Evolutionary conservation across 2,888 invertebrate genomes (phyloP).

Genomic region (Hirtodrosophila trivittata): DNA sequence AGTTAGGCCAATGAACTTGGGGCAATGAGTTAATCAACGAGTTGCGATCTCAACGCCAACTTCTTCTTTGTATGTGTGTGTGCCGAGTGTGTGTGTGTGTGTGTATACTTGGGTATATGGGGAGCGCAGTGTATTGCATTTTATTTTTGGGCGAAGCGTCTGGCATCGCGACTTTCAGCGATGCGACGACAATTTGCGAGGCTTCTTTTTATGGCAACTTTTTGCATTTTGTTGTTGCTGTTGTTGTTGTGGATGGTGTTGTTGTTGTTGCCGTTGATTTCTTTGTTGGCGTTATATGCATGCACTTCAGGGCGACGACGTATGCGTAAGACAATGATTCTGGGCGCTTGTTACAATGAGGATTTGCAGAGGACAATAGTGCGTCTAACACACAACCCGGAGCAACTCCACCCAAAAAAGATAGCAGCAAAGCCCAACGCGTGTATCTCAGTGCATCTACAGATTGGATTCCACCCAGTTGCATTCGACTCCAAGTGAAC

Average conservation of each 20-base stretch:
- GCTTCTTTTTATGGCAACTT: conserved; percentile 73
- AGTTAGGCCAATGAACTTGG: conserved; percentile 64
- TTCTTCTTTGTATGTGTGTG: conserved; percentile 4
- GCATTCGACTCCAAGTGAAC: conserved; percentile 1
- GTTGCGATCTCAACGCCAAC: conserved; percentile 56
- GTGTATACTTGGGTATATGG: conserved; percentile 55
- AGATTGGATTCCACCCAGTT: not conserved
- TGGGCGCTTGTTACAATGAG: conserved; percentile 83
- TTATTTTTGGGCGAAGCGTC: conserved; percentile 72
- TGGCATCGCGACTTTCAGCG: conserved; percentile 1
- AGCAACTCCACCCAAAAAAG: conserved; percentile 41
- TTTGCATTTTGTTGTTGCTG: conserved; percentile 57
- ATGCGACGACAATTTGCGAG: conserved; percentile 50
- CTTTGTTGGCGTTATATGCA: conserved; percentile 32
- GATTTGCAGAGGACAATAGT: conserved; percentile 84
- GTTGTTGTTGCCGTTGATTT: conserved; percentile 15
- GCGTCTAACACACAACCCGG: conserved; percentile 78
- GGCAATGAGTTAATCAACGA: conserved; percentile 60
- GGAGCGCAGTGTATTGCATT: conserved; percentile 58
- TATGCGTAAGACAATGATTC: conserved; percentile 80
- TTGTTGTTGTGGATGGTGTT: conserved; percentile 38
- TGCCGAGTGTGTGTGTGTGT: conserved; percentile 20
- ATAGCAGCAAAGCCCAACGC: conserved; percentile 19
- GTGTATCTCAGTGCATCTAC: conserved; percentile 7
- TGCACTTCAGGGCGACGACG: conserved; percentile 69